Evolutionary conservation across 2,113 vertebrate genomes (phyloP), one percentile per base, ranked within the genome.

Genomic region (Tenebrosternarchus preto): DNA sequence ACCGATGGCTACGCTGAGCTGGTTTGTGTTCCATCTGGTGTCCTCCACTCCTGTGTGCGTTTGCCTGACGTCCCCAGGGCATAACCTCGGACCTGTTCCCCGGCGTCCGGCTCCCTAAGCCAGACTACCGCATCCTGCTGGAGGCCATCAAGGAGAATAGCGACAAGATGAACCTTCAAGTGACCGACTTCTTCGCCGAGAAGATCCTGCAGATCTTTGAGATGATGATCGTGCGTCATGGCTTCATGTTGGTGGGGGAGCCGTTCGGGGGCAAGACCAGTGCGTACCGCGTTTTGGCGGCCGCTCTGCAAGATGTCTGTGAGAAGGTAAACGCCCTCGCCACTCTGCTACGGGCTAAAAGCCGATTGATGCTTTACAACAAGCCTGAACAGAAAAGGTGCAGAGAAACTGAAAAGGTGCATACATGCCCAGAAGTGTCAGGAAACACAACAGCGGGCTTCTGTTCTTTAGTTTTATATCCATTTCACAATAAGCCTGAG

Each of bases 51-150:
- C 20, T 31, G 8, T 31, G 8, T 31, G 19, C 50, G 1, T 39
- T 50, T 5, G 16, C 53, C 43, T 75, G 9, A 77, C 68, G 22
- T 86, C 76, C 22, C 25, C 87, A 97, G 95, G 96, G 95, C 60
- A 97, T 97, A 83, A 97, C 95, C 75, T 96, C 95, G 20, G 96
- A 98, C 90, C 91, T 98, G 66, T 98, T 97, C 90, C 95, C 95
- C 24, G 96, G 96, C 2, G 93, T 97, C 68, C 91, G 91, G 74
- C 89, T 98, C 68, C 95, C 96, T 1, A 94, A 97, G 71, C 92
- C 95, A 64, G 95, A 97, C 88, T 96, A 97, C 83, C 82, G 66
- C 5, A 73, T 95, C 61, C 88, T 97, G 27, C 83, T 96, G 81
- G 91, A 92, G 22, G 95, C 95, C 31, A 94, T 98, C 61, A 91